These are phyloP conservation scores for Sebastes alutus DNA, from an alignment of 2,797 vertebrate species.

Conservation along the genomic window DNA sequence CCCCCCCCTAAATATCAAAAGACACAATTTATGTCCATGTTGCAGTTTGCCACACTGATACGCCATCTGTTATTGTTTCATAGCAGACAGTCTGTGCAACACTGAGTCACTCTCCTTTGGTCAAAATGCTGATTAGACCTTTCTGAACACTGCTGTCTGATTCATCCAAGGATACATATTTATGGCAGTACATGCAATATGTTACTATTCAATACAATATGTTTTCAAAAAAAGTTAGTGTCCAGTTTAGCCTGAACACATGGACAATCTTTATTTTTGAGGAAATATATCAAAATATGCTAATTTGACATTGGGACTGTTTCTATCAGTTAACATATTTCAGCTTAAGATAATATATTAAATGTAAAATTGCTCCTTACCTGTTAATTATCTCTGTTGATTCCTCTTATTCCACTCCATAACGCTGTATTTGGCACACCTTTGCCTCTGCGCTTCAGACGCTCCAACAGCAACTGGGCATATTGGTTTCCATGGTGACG, in stretches of 20 bases:
- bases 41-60: background rate
- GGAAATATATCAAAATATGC: background rate
- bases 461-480: background rate
- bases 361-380: background rate
- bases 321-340: background rate
- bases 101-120: constrained; percentile 18
- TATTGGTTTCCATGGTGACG: constrained; percentile 10
- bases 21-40: background rate
- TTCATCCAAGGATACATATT: background rate
- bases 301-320: background rate
- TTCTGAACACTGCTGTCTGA: constrained; percentile 11
- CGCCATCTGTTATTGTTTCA: constrained; percentile 2
- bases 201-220: background rate
- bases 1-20: background rate
- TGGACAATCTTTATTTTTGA: background rate
- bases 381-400: background rate
- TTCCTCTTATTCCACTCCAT: background rate
- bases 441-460: background rate
- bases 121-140: constrained; percentile 22
- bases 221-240: background rate
- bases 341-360: background rate
- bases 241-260: background rate
- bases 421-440: background rate
- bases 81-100: background rate
- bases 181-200: background rate